Percentiles rank a stretch among this genome's conserved stretches.
phyloP scores from a whole-genome alignment of 2,888 invertebrate genomes.

The Cyaniris semiargus region DNA sequence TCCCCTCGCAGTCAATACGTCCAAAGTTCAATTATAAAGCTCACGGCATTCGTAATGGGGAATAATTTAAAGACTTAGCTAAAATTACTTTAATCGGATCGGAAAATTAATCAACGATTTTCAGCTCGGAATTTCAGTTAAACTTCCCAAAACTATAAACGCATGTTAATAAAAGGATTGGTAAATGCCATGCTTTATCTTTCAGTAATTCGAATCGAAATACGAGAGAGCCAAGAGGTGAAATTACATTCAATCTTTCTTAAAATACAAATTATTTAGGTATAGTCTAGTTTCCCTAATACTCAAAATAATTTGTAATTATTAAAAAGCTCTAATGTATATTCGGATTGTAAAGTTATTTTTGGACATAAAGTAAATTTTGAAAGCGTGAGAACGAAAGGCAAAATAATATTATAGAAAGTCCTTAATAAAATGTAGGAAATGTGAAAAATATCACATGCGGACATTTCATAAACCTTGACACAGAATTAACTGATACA shows the following conservation, averaged over 20 bases:
- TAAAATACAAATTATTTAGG: too few relatives aligned
- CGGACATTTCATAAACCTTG: constrained; percentile 35
- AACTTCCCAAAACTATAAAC: too few relatives aligned
- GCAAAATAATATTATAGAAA: neutral
- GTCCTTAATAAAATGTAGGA: constrained; percentile 9
- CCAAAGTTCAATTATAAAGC: constrained; percentile 22
- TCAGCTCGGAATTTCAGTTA: too few relatives aligned
- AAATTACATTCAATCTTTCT: too few relatives aligned
- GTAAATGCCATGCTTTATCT: too few relatives aligned
- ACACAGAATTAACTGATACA: constrained; percentile 36
- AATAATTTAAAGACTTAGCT: constrained; percentile 6
- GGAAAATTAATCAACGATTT: neutral
- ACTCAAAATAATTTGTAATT: too few relatives aligned
- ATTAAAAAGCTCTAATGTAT: too few relatives aligned
- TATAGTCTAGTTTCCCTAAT: too few relatives aligned
- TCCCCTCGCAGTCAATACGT: constrained; percentile 19
- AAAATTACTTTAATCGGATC: constrained; percentile 4
- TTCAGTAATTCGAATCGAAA: too few relatives aligned
- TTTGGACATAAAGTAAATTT: neutral
- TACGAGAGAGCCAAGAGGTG: too few relatives aligned
- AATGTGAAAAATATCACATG: constrained; percentile 7
- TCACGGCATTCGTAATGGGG: constrained; percentile 17
- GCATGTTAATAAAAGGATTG: too few relatives aligned
- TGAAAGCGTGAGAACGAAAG: neutral
- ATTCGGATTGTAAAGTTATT: neutral